A percentile compares a stretch with the other conserved stretches of the same genome.
Evolutionary conservation across 2,797 vertebrate species (phyloP).

Genomic region (Typhlichthys eigenmanni): DNA sequence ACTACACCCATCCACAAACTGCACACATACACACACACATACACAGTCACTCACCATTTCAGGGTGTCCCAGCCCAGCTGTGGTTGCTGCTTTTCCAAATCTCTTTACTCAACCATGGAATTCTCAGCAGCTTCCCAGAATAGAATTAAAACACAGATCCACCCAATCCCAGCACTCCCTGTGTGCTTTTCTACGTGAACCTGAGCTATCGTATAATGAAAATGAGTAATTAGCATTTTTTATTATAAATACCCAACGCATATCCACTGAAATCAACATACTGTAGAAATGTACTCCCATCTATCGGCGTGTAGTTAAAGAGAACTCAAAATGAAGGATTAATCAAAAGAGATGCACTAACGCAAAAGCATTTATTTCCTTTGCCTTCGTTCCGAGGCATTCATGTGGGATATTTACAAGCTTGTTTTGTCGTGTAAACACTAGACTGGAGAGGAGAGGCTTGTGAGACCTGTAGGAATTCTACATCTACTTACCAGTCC

Average conservation of each 20-base stretch:
- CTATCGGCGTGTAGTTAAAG: conserved; percentile 47
- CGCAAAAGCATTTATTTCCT: conserved; percentile 22
- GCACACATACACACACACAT: conserved; percentile 29
- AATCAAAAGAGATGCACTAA: conserved; percentile 43
- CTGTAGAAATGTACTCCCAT: conserved; percentile 23
- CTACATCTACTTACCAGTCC: conserved; percentile 65
- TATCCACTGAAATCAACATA: conserved; percentile 1
- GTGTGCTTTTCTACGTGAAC: conserved; percentile 57
- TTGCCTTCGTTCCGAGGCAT: conserved; percentile 46
- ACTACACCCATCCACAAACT: conserved; percentile 1
- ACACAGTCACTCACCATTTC: conserved; percentile 58
- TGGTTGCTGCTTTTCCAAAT: conserved; percentile 56
- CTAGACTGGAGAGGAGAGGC: conserved; percentile 57
- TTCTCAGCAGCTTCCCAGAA: conserved; percentile 77
- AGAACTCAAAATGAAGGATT: conserved; percentile 29
- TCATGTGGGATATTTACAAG: conserved; percentile 72
- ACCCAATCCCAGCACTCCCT: conserved; percentile 67
- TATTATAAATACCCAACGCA: conserved; percentile 31
- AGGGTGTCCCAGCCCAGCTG: conserved; percentile 59
- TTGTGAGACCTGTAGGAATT: conserved; percentile 68
- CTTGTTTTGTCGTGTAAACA: conserved; percentile 73
- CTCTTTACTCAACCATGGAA: conserved; percentile 66
- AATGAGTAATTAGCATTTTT: conserved; percentile 39
- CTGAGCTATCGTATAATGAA: conserved; percentile 47
- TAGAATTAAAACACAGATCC: conserved; percentile 71